phyloP scores from a whole-genome alignment of 2,888 invertebrate genomes.

The Peribatodes rhomboidaria region DNA sequence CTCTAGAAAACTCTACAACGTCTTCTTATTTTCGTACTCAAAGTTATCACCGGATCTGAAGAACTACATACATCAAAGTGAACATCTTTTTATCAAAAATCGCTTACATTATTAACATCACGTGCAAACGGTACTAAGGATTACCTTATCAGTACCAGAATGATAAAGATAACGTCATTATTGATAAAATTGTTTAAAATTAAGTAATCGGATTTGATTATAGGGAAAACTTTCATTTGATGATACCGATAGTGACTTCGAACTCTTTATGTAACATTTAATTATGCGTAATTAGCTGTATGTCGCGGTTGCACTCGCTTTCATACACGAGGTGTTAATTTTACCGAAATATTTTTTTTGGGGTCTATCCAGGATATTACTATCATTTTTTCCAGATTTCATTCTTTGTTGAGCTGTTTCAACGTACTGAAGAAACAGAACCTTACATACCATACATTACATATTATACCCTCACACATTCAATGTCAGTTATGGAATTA shows the following conservation, averaged over 20 bases:
- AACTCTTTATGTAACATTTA: background rate
- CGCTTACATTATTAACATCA: constrained; percentile 22
- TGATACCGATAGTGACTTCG: constrained; percentile 22
- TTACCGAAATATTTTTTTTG: too few species aligned
- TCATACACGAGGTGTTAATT: too few species aligned
- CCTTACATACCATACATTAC: too few species aligned
- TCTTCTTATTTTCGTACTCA: background rate
- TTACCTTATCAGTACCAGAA: constrained; percentile 33
- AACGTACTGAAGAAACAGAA: too few species aligned
- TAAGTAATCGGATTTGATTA: constrained; percentile 30
- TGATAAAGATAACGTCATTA: constrained; percentile 14
- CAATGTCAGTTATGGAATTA: too few species aligned
- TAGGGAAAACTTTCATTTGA: constrained; percentile 34
- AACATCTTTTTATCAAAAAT: constrained; percentile 14
- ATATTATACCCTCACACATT: too few species aligned
- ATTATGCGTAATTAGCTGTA: background rate
- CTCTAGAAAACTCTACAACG: too few species aligned
- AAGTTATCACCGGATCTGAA: constrained; percentile 1
- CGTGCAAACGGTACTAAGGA: constrained; percentile 24
- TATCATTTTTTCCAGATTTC: too few species aligned
- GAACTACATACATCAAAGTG: too few species aligned
- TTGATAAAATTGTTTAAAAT: constrained; percentile 27
- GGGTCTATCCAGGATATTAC: too few species aligned
- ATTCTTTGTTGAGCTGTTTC: too few species aligned
- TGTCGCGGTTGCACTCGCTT: too few species aligned